phyloP scores from a whole-genome alignment of 37 sponge, comb jelly and placozoan species.

The Aplysina aerophoba region DNA sequence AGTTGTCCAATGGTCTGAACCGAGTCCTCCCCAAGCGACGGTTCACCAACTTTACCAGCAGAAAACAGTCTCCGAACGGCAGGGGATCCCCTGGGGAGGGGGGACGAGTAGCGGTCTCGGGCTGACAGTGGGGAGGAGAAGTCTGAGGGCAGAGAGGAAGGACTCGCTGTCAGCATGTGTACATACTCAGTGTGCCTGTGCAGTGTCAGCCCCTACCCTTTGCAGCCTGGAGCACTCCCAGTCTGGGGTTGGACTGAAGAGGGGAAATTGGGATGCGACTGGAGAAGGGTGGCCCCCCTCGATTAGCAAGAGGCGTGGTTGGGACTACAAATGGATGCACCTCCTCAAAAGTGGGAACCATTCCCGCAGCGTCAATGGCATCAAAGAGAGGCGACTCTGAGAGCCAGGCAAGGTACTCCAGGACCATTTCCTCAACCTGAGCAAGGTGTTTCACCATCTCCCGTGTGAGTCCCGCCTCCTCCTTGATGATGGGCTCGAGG shows the following conservation, averaged over 20 bases:
- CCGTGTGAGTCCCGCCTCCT: slow-evolving; percentile 67
- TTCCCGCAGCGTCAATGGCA: slow-evolving; percentile 66
- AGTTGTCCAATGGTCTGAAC: no score
- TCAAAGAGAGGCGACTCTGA: slow-evolving; percentile 85
- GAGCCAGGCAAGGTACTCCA: slow-evolving; percentile 76
- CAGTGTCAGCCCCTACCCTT: no score
- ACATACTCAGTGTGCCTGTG: no score
- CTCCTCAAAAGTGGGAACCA: slow-evolving; percentile 74
- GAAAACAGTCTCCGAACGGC: slow-evolving; percentile 67
- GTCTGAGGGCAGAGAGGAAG: no score
- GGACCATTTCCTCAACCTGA: slow-evolving; percentile 82
- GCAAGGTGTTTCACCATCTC: slow-evolving; percentile 75
- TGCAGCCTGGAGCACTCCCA: no score
- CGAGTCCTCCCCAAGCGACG: no score
- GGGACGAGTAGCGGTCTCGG: slow-evolving; percentile 51
- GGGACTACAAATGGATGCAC: slow-evolving; percentile 43
- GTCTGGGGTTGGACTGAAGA: no score
- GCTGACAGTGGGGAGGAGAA: slow-evolving; percentile 41
- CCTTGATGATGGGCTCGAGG: slow-evolving; percentile 78
- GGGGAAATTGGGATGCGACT: no score
- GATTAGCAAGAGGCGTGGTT: no score
- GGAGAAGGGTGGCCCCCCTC: no score
- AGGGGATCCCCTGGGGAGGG: slow-evolving; percentile 32
- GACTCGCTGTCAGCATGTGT: no score
- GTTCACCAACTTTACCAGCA: neutral